Base-by-base conservation (phyloP, 2,797 vertebrate genomes). In the Artibeus lituratus region DNA sequence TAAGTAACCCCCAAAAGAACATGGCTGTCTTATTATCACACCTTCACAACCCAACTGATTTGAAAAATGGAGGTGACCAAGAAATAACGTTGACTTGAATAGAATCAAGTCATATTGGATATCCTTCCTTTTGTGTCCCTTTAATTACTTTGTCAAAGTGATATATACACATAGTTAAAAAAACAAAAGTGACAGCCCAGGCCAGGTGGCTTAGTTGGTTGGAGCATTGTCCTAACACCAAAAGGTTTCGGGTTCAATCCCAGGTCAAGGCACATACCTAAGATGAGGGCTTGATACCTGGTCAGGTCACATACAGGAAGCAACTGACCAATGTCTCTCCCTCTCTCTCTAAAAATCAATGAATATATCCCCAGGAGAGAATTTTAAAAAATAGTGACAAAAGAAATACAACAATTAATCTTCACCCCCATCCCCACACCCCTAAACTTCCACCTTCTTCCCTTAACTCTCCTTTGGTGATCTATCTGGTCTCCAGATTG, bases 401-500 rank as follows among this genome's bases (percentile, higher is more conserved):
- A 82, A 70, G 14, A 62, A 59, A 87, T 8, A 57, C 51, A 82
- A 47, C 19, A 55, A 49, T 72, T 55, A 42, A 44, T 47, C 10
- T 32, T 8, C 7, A 10, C 16, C 24, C 14, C 5, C 2, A 32
- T 12, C 15, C 12, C 7, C 4, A 42, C 3, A n/a, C 9, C 1
- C 35, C 10, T 44, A 11, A 94, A 82, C 18, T 96, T 11, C 15
- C 9, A 39, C 9, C 29, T 81, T 47, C 78, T 90, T 39, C 35
- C 24, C 22, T 47, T 85, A 74, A 62, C 90, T 51, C 5, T 62
- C 32, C 29, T 57, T 78, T 77, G 77, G 49, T 4, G 22, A 37
- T 72, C 62, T 65, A 49, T 78, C 29, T 88, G 39, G 35, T 74
- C 35, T 84, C 29, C 37, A 86, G 55, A 57, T 51, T 18, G 39